These are phyloP conservation scores for Hafferia zeledoni DNA, from an alignment of 2,797 vertebrate genomes.

Conservation along the genomic window DNA sequence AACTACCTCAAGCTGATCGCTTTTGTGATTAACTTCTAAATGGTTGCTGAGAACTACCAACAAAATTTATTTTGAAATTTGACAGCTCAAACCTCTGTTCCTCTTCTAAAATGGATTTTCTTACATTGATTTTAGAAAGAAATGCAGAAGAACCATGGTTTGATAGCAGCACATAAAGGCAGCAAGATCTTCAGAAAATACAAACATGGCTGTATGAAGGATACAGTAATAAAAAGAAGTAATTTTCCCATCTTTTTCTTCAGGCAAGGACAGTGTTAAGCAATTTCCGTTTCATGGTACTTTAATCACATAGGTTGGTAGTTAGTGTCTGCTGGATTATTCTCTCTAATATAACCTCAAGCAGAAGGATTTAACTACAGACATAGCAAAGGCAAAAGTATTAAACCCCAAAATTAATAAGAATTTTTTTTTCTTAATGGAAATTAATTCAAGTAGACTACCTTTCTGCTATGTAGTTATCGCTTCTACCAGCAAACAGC, in stretches of 20 bases:
- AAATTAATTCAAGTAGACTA: not conserved
- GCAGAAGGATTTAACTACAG: not conserved
- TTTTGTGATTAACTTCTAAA: slow-evolving; percentile 34
- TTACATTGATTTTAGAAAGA: not conserved
- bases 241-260: not conserved
- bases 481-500: not conserved
- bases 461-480: not conserved
- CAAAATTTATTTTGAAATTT: slow-evolving; percentile 2
- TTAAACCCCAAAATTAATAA: not conserved
- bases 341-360: not conserved
- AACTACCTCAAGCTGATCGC: not conserved
- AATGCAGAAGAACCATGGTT: not conserved
- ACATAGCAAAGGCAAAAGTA: not conserved
- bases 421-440: not conserved
- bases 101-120: not conserved
- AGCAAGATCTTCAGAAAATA: not conserved
- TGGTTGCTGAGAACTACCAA: not conserved
- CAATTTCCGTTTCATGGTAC: not conserved
- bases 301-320: not conserved
- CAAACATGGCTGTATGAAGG: not conserved
- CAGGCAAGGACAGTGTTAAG: not conserved
- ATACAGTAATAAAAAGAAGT: not conserved
- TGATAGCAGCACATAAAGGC: not conserved
- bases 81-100: not conserved
- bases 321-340: not conserved